Evolutionary conservation across 2,888 invertebrate genomes (phyloP).

Genomic region (Polydesmus complanatus): DNA sequence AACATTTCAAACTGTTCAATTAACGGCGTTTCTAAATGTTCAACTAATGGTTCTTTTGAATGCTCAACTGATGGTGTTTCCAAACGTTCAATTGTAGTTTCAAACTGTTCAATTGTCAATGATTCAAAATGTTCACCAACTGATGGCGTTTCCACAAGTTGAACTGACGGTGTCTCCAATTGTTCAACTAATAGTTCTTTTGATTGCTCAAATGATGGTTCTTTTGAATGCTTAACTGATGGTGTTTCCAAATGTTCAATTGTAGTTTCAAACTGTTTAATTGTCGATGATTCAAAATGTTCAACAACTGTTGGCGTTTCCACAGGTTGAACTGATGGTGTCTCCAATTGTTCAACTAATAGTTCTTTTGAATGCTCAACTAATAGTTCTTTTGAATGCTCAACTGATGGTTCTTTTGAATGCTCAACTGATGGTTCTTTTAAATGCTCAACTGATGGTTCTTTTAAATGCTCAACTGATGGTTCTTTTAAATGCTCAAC

Average conservation of each 20-base stretch:
- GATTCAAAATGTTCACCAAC: background rate
- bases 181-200: background rate
- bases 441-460: background rate
- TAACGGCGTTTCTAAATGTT: too few species aligned
- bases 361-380: background rate
- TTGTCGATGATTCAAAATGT: background rate
- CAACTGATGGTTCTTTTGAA: background rate
- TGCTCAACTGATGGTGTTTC: too few species aligned
- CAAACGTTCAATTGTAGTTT: too few species aligned
- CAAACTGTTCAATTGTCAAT: too few species aligned
- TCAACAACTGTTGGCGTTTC: background rate
- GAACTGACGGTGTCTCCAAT: background rate
- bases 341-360: background rate
- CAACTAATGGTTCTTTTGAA: too few species aligned
- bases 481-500: too few species aligned
- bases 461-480: background rate
- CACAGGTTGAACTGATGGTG: background rate
- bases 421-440: background rate
- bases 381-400: background rate
- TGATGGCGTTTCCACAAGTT: background rate
- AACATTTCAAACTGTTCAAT: too few species aligned
- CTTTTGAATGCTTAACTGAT: background rate
- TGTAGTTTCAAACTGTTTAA: too few species aligned
- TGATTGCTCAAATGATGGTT: background rate
- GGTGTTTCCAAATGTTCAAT: background rate